phyloP scores from a whole-genome alignment of 1,140 invertebrate species.

The Drosophila sechellia region DNA sequence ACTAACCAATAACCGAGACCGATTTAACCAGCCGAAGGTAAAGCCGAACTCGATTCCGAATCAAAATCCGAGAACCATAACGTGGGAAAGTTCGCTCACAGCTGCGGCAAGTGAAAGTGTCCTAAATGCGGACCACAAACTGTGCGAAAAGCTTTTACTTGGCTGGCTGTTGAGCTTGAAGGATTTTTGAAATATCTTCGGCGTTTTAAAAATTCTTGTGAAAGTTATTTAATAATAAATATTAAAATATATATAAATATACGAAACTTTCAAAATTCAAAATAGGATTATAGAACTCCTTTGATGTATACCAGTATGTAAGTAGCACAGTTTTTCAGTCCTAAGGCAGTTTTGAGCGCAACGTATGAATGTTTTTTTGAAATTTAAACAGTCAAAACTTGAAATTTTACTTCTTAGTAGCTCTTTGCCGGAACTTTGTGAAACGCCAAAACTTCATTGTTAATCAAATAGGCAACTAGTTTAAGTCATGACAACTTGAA shows the following conservation, averaged over 20 bases:
- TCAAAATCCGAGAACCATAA: conserved; percentile 10
- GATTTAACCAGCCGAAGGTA: conserved; percentile 11
- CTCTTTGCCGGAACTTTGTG: not conserved
- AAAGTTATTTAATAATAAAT: too few species aligned
- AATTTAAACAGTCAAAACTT: not conserved
- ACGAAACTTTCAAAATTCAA: not conserved
- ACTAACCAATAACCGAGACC: conserved; percentile 18
- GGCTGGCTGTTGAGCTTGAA: conserved; percentile 2
- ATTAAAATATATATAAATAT: too few species aligned
- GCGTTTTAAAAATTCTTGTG: not conserved
- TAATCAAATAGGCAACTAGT: not conserved
- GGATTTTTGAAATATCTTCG: not conserved
- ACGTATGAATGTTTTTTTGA: conserved; percentile 3
- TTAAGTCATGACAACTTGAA: not conserved
- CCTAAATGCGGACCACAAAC: conserved; percentile 14
- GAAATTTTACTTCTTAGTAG: not conserved
- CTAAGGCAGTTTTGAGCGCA: conserved; percentile 16
- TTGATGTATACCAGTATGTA: not conserved
- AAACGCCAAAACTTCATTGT: not conserved
- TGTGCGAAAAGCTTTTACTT: conserved; percentile 26
- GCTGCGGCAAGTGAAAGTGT: conserved; percentile 35
- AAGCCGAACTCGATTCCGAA: conserved; percentile 29
- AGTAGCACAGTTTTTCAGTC: conserved; percentile 44
- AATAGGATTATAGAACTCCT: too few species aligned
- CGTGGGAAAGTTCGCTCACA: conserved; percentile 21